Conservation (phyloP, 2,797 vertebrate species). For the Acrossocheilus wenchowensis region DNA sequence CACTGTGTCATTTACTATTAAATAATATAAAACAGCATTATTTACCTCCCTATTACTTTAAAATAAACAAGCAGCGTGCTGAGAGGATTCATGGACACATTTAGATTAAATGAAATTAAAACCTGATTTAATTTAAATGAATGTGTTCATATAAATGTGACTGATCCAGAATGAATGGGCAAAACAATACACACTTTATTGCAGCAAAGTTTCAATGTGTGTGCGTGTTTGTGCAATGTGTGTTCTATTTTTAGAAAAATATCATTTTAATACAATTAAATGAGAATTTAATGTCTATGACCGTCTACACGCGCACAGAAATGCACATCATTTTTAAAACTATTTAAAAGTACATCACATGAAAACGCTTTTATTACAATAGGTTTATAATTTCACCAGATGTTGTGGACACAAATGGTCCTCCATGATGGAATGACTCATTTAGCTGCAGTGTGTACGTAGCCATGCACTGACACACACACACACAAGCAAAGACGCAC, state of each 20-base stretch:
- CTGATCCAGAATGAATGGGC: background rate
- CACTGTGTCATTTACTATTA: background rate
- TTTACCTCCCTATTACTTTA: background rate
- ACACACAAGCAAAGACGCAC: conserved; percentile 5
- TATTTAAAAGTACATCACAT: background rate
- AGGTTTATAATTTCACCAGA: conserved; percentile 5
- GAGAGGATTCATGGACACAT: background rate
- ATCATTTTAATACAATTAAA: background rate
- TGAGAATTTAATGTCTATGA: background rate
- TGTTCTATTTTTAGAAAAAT: no score
- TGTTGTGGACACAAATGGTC: background rate
- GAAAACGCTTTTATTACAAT: background rate
- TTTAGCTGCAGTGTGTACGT: conserved; percentile 4
- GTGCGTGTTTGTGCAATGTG: no score
- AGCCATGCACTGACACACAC: background rate
- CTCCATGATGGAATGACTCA: background rate
- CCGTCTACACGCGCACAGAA: background rate
- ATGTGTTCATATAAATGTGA: background rate
- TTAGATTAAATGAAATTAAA: background rate
- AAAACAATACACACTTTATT: background rate
- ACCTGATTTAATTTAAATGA: background rate
- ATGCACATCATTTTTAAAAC: background rate
- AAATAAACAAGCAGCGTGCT: background rate
- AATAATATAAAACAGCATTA: background rate
- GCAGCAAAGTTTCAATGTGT: no score